Evolutionary conservation across 2,888 invertebrate species (phyloP), one percentile per base, ranked within the genome.

Genomic region (Heteropelma amictum): DNA sequence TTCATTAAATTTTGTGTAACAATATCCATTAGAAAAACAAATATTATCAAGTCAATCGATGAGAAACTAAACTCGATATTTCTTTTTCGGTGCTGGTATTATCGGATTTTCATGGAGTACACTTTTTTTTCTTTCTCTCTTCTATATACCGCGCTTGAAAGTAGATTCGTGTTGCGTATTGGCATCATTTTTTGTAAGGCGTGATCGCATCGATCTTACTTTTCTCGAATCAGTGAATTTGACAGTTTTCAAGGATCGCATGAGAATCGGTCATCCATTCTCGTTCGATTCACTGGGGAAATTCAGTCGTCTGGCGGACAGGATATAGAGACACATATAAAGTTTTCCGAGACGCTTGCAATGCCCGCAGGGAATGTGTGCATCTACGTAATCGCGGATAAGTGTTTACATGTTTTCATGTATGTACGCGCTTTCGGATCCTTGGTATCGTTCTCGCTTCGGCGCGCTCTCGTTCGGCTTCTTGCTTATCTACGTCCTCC

Each of bases 221-320:
- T 47, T 40, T 72, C 68, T 21, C 45, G 51, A 72, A 77, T 77
- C 72, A 61, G 38, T 75, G 65, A 69, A 73, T 73, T 78, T 73
- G 78, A 78, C 64, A 74, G 64, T 63, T 61, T 60, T 35, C 40
- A 17, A 40, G 54, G 65, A 54, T 61, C 60, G 67, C 51, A 56
- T 38, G 74, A 72, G 67, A 72, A 73, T 72, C 47, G 56, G 54
- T 58, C 72, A 42, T 65, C 60, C 76, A 70, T 76, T 71, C 74
- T 73, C 72, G 53, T 71, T 35, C 61, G 60, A 85, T 81, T 74
- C 85, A 76, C 84, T 72, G 76, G 85, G 84, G 85, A 85, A 85
- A 85, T 85, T 84, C 84, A 77, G 75, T 73, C 79, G 77, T 80
- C 81, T 77, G 78, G 51, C 80, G 77, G 67, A 72, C 80, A 72